Evolutionary conservation across 2,113 vertebrate species (phyloP), one percentile per base, ranked within the genome.

Genomic region (Gymnorhina tibicen): DNA sequence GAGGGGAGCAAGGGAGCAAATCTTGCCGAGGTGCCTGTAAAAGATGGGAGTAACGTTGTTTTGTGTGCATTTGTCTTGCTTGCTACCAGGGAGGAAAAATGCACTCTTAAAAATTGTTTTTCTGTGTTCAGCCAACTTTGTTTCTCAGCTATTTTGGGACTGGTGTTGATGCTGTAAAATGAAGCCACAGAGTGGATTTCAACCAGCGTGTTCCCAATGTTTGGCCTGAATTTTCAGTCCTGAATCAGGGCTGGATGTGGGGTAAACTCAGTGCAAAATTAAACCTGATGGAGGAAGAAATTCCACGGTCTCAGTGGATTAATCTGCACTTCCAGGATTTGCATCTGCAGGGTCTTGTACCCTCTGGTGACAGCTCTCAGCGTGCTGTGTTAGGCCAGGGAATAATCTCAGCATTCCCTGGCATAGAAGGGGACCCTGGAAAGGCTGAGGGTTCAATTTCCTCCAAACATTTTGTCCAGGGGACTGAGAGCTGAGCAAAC

Each of bases 131-230:
- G 8, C 19, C 27, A 20, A 8, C 1, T 39, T 67, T 26, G 11
- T 21, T 30, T 16, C 46, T 47, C 12, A n/a, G 21, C 1, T 32
- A 0, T 11, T 6, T 44, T 28, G 24, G 66, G 16, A 5, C 9
- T 42, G 49, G 8, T 44, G 69, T 58, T 53, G n/a, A 3, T 44
- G 1, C 6, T 33, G 17, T 39, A 9, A 49, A 64, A 39, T 13
- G 42, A 52, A 70, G 14, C 27, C 33, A 19, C 27, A 27, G 32
- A 5, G 28, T 37, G 44, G 33, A 24, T 62, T 58, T 35, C 12
- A 60, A 8, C 2, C 3, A 17, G 4, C 3, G 0, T 1, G 5
- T 53, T 75, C 52, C 42, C 39, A 16, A 0, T 23, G 18, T 47
- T 55, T 59, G 53, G 15, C 21, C 19, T 28, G 73, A 30, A 21